Base-by-base conservation (phyloP, 23 tunicate species). In the Ciona savignyi region DNA sequence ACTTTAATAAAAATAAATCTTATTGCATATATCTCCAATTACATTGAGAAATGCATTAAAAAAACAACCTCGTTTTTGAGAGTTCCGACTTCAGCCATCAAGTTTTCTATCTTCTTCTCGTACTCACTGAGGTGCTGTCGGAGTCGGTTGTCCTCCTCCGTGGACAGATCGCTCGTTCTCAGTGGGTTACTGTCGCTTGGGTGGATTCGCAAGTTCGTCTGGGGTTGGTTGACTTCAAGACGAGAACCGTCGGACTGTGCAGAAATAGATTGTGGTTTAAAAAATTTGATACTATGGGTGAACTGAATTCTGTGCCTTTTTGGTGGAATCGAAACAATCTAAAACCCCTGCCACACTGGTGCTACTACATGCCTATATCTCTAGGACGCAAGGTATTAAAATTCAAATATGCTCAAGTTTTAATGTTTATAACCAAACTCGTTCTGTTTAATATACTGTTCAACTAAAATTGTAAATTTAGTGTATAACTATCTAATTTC, bases 11-110 rank as follows among this genome's bases (percentile, higher is more conserved):
- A n/a, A n/a, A n/a, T n/a, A n/a, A n/a, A n/a, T n/a, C n/a, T n/a
- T n/a, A n/a, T n/a, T n/a, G n/a, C n/a, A n/a, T n/a, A n/a, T n/a
- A n/a, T n/a, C n/a, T n/a, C n/a, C n/a, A n/a, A n/a, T n/a, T n/a
- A n/a, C n/a, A n/a, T n/a, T n/a, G n/a, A n/a, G n/a, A n/a, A 28
- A 25, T 42, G 15, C 15, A 42, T 6, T 4, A 63, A 9, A 2
- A 21, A 11, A 20, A 9, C 21, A 3, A 86, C 93, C 72, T 88
- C 96, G 77, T 88, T 88, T 72, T 67, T 81, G 61, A 88, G 66
- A 2, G 96, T 77, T 60, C 96, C 96, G 35, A 89, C 96, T 74
- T 89, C 96, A 4, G 79, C 67, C 96, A 89, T 89, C n/a, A 89
- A 67, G 23, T 42, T 75, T 68, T 89, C 96, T 74, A 89, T 89